Evolutionary conservation across 1,140 invertebrate genomes (phyloP), one percentile per base, ranked within the genome.

Genomic region (Coptotermes formosanus): DNA sequence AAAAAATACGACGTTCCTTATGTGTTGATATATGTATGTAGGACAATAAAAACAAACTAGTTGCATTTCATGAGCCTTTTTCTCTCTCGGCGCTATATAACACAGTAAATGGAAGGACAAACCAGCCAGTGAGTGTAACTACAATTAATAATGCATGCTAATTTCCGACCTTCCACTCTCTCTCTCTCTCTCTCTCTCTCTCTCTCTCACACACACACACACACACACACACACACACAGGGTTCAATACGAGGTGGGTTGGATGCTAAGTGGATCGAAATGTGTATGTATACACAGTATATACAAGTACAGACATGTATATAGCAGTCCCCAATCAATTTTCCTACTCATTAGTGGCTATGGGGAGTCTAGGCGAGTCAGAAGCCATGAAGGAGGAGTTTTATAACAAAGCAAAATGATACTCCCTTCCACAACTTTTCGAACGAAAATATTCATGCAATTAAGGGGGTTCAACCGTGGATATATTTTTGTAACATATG

Each of bases 241-340:
- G 19, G 14, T 55, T 55, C 52, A 55, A 19, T 55, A 55, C 52
- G 52, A 75, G 64, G 7, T n/a, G 64, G 25, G n/a, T 11, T 75
- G 64, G 64, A 64, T n/a, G 64, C 64, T 75, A 75, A 75, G 64
- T 75, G 64, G 64, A 75, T 75, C 64, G 64, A 75, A 75, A 75
- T 75, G n/a, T 25, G n/a, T 75, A 30, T 75, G 14, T 75, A 30
- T 55, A 4, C 21, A 55, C 19, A n/a, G n/a, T n/a, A 21, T 16
- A 55, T 4, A 30, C 64, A 75, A 0, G 0, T 16, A 64, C 6
- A 64, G 21, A 12, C 59, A 64, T 23, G 59, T 64, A 19, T 64
- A 21, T 64, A 64, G 19, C 14, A 75, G 64, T 75, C n/a, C 64
- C 64, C 64, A 75, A 75, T 75, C 64, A 75, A 75, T 75, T 75